These are phyloP conservation scores for Chrysolina americana DNA, from an alignment of 2,888 invertebrate species.

Conservation along the genomic window DNA sequence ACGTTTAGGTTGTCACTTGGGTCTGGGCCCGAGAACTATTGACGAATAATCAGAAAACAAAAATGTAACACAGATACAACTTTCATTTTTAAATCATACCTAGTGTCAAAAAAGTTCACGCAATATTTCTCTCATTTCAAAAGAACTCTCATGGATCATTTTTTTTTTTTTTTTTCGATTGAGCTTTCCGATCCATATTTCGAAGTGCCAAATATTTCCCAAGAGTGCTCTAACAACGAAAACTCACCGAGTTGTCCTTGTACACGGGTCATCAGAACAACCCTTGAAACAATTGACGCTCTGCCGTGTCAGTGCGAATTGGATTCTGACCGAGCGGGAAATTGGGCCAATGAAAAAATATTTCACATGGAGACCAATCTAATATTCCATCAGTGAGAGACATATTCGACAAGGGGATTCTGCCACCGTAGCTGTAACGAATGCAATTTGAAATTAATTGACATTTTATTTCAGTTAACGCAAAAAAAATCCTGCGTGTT, in stretches of 20 bases:
- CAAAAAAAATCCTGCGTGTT: no score
- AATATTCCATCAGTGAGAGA: no score
- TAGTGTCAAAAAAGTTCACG: neutral
- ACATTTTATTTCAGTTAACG: no score
- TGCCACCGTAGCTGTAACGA: no score
- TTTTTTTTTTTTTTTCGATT: neutral
- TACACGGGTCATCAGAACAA: neutral
- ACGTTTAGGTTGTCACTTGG: no score
- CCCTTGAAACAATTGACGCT: neutral
- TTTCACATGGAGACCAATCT: neutral
- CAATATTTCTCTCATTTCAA: neutral
- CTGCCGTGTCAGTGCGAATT: neutral
- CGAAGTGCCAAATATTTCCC: neutral
- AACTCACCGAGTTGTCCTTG: constrained; percentile 1
- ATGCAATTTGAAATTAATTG: no score
- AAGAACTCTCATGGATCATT: neutral
- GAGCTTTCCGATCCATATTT: neutral
- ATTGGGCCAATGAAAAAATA: neutral
- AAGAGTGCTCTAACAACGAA: constrained; percentile 2
- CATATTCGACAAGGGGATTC: no score
- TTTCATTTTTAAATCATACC: no score
- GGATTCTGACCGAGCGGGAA: neutral
- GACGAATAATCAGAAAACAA: no score
- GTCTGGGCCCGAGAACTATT: no score
- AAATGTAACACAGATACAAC: no score